Percentiles rank a stretch among this genome's conserved stretches.
Conservation (phyloP, 2,888 invertebrate genomes). For the Ypsolopha sequella region DNA sequence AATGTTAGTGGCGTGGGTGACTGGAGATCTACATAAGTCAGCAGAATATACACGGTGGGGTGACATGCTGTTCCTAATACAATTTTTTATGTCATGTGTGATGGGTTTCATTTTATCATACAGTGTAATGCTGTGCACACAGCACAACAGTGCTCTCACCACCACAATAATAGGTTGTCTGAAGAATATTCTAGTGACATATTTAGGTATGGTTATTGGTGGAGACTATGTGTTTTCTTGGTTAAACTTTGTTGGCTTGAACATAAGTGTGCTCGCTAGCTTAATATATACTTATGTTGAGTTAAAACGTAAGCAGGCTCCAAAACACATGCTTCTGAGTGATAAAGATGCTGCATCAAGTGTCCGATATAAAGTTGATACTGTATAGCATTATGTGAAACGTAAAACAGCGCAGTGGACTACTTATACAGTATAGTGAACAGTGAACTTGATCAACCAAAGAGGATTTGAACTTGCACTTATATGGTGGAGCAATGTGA, state of each 20-base stretch:
- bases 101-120: constrained; percentile 98
- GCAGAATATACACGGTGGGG: constrained; percentile 79
- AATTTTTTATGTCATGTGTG: constrained; percentile 91
- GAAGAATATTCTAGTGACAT: constrained; percentile 98
- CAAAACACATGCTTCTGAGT: constrained; percentile 34
- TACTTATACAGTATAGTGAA: constrained; percentile 29
- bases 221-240: constrained; percentile 97
- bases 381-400: constrained; percentile 38
- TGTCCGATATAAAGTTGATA: constrained; percentile 33
- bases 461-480: constrained; percentile 17
- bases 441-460: constrained; percentile 28
- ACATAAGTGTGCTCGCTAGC: constrained; percentile 92
- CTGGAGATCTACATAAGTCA: constrained; percentile 80
- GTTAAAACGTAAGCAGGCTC: constrained; percentile 74
- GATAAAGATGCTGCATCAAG: constrained; percentile 20
- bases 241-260: constrained; percentile 96
- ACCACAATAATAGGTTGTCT: constrained; percentile 98
- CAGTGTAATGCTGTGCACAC: constrained; percentile 95
- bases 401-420: constrained; percentile 25
- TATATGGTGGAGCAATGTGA: too few relatives aligned
- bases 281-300: constrained; percentile 90
- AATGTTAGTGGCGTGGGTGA: constrained; percentile 76
- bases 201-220: constrained; percentile 97
- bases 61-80: constrained; percentile 79
- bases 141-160: constrained; percentile 97